Percentiles rank a stretch among this genome's conserved stretches.
Evolutionary conservation across 2,888 invertebrate species (phyloP).

Genomic region (Eumacrocentrus americanus): DNA sequence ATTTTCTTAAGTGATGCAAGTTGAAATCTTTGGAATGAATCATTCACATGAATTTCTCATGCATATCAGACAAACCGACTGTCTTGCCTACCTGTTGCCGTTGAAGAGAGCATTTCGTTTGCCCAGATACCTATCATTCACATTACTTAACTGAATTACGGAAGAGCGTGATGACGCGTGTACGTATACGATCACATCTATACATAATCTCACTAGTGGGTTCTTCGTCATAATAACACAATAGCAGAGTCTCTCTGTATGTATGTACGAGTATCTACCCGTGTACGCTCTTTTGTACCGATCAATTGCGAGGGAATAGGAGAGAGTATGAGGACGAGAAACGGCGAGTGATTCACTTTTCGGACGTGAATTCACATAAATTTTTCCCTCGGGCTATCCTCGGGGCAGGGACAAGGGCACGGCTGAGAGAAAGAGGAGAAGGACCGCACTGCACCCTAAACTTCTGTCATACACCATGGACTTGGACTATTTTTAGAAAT

Average conservation of each 20-base stretch:
- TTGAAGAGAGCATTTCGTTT: constrained; percentile 7
- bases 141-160: constrained; percentile 18
- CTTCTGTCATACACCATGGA: constrained; percentile 20
- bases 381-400: constrained; percentile 8
- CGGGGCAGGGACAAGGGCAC: constrained; percentile 24
- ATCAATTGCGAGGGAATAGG: too few species aligned
- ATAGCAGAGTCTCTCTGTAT: too few species aligned
- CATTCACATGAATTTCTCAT: too few species aligned
- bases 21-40: too few species aligned
- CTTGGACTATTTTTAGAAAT: constrained; percentile 20
- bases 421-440: constrained; percentile 13
- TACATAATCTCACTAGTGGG: too few species aligned
- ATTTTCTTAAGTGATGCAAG: too few species aligned
- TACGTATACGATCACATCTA: background rate
- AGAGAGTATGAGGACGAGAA: too few species aligned
- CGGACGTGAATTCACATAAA: constrained; percentile 27
- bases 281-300: too few species aligned
- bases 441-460: constrained; percentile 21
- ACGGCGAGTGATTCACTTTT: constrained; percentile 13
- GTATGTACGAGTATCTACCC: too few species aligned
- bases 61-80: too few species aligned
- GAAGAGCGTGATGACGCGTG: constrained; percentile 10
- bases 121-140: constrained; percentile 8
- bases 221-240: too few species aligned
- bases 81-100: constrained; percentile 25